Conservation (phyloP, 2,797 vertebrate species). For the Chloroceryle inda region DNA sequence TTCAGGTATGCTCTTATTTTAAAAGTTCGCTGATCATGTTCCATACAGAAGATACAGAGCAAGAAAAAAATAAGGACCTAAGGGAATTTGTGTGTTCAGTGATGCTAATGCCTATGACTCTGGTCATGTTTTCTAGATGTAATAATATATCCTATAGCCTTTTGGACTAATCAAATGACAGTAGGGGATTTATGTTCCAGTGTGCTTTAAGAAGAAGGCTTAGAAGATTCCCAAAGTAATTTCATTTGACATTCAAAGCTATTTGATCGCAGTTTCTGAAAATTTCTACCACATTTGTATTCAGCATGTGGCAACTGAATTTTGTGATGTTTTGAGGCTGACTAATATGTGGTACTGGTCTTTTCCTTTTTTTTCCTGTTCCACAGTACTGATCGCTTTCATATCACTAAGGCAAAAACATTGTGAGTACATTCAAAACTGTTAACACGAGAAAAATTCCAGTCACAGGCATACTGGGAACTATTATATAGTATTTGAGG, state of each 20-base stretch:
- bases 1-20: neutral
- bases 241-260: constrained; percentile 78
- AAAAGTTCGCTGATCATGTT: neutral
- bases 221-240: constrained; percentile 76
- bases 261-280: constrained; percentile 65
- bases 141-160: constrained; percentile 70
- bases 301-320: constrained; percentile 49
- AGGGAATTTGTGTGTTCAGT: constrained; percentile 37
- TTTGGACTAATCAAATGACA: constrained; percentile 76
- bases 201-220: constrained; percentile 71
- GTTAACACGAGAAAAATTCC: constrained; percentile 50
- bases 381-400: constrained; percentile 56
- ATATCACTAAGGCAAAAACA: constrained; percentile 42
- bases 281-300: constrained; percentile 68
- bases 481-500: neutral
- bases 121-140: constrained; percentile 60
- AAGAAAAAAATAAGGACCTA: constrained; percentile 20
- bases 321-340: constrained; percentile 37
- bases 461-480: neutral
- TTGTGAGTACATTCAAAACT: neutral
- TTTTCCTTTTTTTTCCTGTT: constrained; percentile 32
- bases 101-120: constrained; percentile 11
- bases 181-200: constrained; percentile 61
- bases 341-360: constrained; percentile 15
- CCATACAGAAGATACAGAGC: neutral